These are phyloP conservation scores for Rhyacophila brunnea DNA, from an alignment of 1,140 invertebrate genomes.

Conservation along the genomic window DNA sequence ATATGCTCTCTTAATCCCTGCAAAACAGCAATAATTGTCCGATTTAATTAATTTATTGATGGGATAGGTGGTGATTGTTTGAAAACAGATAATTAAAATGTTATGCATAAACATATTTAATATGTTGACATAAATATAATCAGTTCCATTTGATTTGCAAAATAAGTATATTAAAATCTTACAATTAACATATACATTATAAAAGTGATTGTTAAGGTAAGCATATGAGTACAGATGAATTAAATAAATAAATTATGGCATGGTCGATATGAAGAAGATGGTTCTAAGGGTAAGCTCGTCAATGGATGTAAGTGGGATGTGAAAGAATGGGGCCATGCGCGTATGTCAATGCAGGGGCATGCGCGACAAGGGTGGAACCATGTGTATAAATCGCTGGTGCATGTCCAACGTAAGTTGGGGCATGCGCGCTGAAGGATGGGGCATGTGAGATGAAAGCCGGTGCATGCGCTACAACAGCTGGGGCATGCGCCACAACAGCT, in stretches of 20 bases:
- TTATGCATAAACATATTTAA: neutral
- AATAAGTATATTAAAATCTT: no score
- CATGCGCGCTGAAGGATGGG: neutral
- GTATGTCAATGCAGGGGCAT: conserved; percentile 3
- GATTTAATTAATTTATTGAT: no score
- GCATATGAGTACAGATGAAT: neutral
- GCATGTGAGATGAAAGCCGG: neutral
- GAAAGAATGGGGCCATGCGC: conserved; percentile 5
- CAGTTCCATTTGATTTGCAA: neutral
- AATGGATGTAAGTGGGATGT: neutral
- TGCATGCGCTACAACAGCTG: conserved; percentile 28
- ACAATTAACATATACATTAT: neutral
- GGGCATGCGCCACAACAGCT: conserved; percentile 23
- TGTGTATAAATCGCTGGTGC: no score
- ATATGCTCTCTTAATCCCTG: no score
- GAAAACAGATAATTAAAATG: no score
- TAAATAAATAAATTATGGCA: neutral
- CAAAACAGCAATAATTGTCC: no score
- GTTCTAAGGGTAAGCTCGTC: neutral
- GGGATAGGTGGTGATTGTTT: no score
- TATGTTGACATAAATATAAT: neutral
- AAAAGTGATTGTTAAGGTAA: neutral
- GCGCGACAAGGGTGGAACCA: conserved; percentile 8
- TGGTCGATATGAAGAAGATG: neutral
- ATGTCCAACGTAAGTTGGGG: conserved; percentile 9